Base-by-base conservation (phyloP, 92 coral and sea anemone species). In the Virgularia gustaviana region DNA sequence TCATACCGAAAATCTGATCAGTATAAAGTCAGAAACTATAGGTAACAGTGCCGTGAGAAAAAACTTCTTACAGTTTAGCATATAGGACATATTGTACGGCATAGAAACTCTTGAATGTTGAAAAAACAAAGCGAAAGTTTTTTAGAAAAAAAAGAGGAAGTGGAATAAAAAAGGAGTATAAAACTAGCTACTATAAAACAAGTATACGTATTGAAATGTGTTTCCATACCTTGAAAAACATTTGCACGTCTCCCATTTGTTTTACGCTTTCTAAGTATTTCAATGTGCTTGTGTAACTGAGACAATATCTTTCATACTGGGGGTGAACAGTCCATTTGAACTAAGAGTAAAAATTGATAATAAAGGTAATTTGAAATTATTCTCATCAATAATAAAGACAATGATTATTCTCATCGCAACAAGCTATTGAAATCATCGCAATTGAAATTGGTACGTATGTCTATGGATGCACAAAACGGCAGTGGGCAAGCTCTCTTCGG, bases 271-370 rank as follows among this genome's bases (percentile, higher is more conserved):
- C 99, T 36, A 94, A 52, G 44, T 94, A 83, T 16, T 86, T 81
- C 62, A 94, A 80, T 12, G 90, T 89, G 64, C 82, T 94, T 16
- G 99, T 85, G 67, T 94, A 94, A 80, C 88, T 94, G 15, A 94
- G 87, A 47, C 96, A 89, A 66, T 94, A 94, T 49, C 65, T 82
- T 61, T 85, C 92, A 66, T 94, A 94, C 68, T 94, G 99, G 6
- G 99, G 96, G 65, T 89, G 99, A 57, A 94, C 90, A 30, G 78
- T 86, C 51, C 94, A 88, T 56, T 96, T 87, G 66, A 94, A 94
- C 99, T 94, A 76, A 28, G 79, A 77, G 7, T 6, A 30, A 44
- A 30, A 23, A 57, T 22, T 16, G 0, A 31, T 16, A 57, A 32
- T 8, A 39, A 39, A 39, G 45, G 45, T 39, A 15, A 39, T 7